phyloP scores from a whole-genome alignment of 2,888 invertebrate genomes.

The Cyclophora albipunctata region DNA sequence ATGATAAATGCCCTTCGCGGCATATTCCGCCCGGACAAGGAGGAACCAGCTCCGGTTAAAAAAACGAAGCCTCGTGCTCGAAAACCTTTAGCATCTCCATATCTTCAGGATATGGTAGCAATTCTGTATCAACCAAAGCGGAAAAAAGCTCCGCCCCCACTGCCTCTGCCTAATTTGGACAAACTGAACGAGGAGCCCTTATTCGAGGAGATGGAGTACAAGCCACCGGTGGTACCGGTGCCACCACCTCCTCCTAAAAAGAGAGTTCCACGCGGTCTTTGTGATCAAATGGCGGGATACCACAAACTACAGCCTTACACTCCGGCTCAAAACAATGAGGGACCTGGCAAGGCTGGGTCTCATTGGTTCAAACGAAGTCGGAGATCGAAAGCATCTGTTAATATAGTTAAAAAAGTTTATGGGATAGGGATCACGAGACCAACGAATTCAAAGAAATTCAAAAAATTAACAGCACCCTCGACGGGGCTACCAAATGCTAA shows the following conservation, averaged over 20 bases:
- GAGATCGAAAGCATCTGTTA: too few relatives aligned
- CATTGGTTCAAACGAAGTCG: too few relatives aligned
- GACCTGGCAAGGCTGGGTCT: too few relatives aligned
- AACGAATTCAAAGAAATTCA: too few relatives aligned
- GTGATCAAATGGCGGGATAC: slow-evolving; percentile 46
- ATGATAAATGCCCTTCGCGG: slow-evolving; percentile 39
- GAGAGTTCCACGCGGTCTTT: slow-evolving; percentile 37
- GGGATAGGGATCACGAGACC: slow-evolving; percentile 17
- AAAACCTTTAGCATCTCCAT: slow-evolving; percentile 40
- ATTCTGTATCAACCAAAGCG: slow-evolving; percentile 35
- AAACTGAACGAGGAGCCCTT: slow-evolving; percentile 50
- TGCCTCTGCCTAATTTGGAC: slow-evolving; percentile 52
- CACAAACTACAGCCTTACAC: too few relatives aligned
- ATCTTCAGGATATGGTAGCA: slow-evolving; percentile 48
- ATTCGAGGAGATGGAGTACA: slow-evolving; percentile 36
- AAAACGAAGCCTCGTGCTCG: slow-evolving; percentile 21
- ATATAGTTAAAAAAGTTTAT: too few relatives aligned
- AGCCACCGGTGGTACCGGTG: slow-evolving; percentile 43
- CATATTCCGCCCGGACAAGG: slow-evolving; percentile 38
- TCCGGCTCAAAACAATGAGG: too few relatives aligned
- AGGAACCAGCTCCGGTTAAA: not conserved
- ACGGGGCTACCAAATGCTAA: slow-evolving; percentile 47
- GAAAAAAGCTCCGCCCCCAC: slow-evolving; percentile 29
- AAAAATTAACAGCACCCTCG: slow-evolving; percentile 24
- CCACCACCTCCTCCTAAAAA: slow-evolving; percentile 59